Base-by-base conservation (phyloP, 2,797 vertebrate genomes). In the Spea hammondii region DNA sequence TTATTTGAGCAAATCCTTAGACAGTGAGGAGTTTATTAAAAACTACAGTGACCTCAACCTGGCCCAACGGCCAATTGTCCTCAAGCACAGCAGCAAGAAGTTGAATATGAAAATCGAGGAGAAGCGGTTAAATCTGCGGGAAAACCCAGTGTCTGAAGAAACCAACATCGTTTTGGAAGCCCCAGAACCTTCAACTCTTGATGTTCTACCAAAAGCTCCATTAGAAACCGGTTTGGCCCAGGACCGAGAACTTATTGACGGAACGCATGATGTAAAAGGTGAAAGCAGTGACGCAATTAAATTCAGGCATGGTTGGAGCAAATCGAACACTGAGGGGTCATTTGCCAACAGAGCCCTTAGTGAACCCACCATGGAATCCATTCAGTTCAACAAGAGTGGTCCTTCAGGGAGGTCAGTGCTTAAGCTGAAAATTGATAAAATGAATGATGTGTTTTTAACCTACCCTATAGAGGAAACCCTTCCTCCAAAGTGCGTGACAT, bases 31-130 rank as follows among this genome's bases (percentile, higher is more conserved):
- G 70, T 89, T 90, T 83, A 74, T 90, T 54, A 84, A 48, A 10
- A 86, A 82, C 50, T 96, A 94, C 60, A 94, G 92, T 5, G 94
- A 95, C 88, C 91, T 96, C 67, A 84, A 90, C 78, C 90, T 97
- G n/a, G 87, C 84, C 32, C 88, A 85, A 71, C 89, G 88, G 48
- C 89, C 84, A 0, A 80, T 91, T 65, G 89, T 91, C 77, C 84
- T 72, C 14, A 88, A 86, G 79, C 74, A 66, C 46, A 69, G 54
- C 46, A 69, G 4, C 59, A 54, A 46, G 69, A 77, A 76, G 66
- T 67, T 10, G 8, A 59, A 66, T 49, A 6, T 10, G 32, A 46
- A 73, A 47, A 48, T 14, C 13, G 64, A 64, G 2, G 53, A 79
- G 10, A 69, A 57, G 12, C 50, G 5, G 64, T 65, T 12, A 51